Evolutionary conservation across 2,797 vertebrate species (phyloP).

Genomic region (Pelochelys cantorii): DNA sequence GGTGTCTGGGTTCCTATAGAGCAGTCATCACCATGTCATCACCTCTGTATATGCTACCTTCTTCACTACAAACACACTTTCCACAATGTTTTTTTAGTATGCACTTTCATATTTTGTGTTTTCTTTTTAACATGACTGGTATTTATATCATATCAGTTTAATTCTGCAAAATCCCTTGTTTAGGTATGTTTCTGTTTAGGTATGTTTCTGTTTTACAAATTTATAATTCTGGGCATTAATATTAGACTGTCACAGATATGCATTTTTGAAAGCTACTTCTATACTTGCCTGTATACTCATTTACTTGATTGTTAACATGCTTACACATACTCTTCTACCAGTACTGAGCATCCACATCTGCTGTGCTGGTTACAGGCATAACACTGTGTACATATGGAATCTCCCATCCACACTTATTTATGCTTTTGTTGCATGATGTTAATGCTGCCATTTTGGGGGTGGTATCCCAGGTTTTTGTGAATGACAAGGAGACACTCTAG

Average conservation of each 20-base stretch:
- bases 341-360: too few species aligned
- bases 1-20: rapidly evolving
- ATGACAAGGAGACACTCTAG: too few species aligned
- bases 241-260: background rate
- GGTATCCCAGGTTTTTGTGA: too few species aligned
- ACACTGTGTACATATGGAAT: too few species aligned
- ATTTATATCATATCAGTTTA: background rate
- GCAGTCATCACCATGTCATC: background rate
- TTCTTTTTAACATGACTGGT: background rate
- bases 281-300: too few species aligned
- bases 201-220: background rate
- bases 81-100: background rate
- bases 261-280: background rate
- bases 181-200: background rate
- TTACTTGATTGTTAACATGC: too few species aligned
- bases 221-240: too few species aligned
- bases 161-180: background rate
- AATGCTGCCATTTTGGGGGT: too few species aligned
- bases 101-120: background rate
- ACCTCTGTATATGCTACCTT: background rate
- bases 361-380: too few species aligned
- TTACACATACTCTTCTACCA: too few species aligned
- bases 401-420: too few species aligned
- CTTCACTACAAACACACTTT: background rate
- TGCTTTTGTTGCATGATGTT: too few species aligned